Conservation (phyloP, 2,888 invertebrate genomes). For the Epinotia ramella region DNA sequence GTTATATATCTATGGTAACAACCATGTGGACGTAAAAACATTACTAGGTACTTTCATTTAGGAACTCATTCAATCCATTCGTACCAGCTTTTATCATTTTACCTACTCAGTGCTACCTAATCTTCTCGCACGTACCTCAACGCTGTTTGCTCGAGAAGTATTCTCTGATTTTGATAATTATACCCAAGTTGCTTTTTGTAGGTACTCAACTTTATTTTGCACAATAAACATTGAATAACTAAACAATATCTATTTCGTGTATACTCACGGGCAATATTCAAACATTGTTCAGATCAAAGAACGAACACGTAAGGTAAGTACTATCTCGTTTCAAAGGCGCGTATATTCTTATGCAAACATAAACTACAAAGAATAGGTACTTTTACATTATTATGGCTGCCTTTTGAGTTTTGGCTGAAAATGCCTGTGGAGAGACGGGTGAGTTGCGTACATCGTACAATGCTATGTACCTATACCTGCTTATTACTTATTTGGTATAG, state of each 20-base stretch:
- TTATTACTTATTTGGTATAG: too few species aligned
- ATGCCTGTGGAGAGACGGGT: not conserved
- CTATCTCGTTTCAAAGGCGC: constrained; percentile 31
- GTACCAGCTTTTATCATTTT: too few species aligned
- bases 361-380: constrained; percentile 7
- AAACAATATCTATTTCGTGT: not conserved
- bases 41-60: too few species aligned
- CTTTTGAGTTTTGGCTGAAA: not conserved
- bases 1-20: too few species aligned
- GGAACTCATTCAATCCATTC: too few species aligned
- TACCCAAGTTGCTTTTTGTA: not conserved
- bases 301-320: constrained; percentile 9
- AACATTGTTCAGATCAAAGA: constrained; percentile 21
- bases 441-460: too few species aligned
- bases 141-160: too few species aligned
- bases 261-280: not conserved
- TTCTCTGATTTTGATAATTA: too few species aligned
- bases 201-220: not conserved
- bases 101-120: too few species aligned
- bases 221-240: not conserved
- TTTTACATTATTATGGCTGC: not conserved
- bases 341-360: constrained; percentile 13
- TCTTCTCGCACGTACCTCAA: too few species aligned
- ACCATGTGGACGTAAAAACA: too few species aligned
- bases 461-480: too few species aligned